Percentiles rank a stretch among this genome's conserved stretches.
Evolutionary conservation across 2,113 vertebrate genomes (phyloP).

Genomic region (Oreotrochilus melanogaster): DNA sequence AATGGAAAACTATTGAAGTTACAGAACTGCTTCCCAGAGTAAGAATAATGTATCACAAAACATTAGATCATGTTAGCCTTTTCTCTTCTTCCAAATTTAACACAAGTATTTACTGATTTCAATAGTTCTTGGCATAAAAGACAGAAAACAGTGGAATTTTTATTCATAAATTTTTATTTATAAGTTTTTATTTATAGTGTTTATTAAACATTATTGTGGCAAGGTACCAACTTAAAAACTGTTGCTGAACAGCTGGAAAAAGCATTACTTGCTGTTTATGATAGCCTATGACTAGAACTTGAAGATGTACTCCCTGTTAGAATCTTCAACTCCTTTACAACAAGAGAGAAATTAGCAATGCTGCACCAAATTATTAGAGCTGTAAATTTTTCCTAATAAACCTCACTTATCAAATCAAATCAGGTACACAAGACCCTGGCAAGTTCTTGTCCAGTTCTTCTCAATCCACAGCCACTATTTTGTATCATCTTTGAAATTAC

Average conservation of each 20-base stretch:
- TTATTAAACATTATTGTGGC: neutral
- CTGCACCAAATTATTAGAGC: neutral
- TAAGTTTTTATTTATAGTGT: neutral
- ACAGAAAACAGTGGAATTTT: neutral
- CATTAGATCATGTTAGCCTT: neutral
- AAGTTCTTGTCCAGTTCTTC: neutral
- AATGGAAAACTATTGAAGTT: neutral
- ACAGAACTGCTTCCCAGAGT: neutral
- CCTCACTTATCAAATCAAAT: neutral
- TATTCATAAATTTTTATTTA: neutral
- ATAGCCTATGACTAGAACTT: neutral
- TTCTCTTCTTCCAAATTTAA: neutral
- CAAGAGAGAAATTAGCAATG: neutral
- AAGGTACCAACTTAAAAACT: neutral
- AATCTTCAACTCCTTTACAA: neutral
- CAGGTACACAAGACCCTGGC: neutral
- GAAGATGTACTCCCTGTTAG: neutral
- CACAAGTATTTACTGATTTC: neutral
- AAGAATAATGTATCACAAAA: neutral
- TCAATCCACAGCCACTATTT: neutral
- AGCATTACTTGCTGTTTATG: neutral
- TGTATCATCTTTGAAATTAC: neutral
- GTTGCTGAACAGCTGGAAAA: neutral
- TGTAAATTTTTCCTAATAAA: neutral
- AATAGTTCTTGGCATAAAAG: neutral